These are phyloP conservation scores for Cebidichthys violaceus DNA, from an alignment of 2,113 vertebrate species.

Conservation along the genomic window DNA sequence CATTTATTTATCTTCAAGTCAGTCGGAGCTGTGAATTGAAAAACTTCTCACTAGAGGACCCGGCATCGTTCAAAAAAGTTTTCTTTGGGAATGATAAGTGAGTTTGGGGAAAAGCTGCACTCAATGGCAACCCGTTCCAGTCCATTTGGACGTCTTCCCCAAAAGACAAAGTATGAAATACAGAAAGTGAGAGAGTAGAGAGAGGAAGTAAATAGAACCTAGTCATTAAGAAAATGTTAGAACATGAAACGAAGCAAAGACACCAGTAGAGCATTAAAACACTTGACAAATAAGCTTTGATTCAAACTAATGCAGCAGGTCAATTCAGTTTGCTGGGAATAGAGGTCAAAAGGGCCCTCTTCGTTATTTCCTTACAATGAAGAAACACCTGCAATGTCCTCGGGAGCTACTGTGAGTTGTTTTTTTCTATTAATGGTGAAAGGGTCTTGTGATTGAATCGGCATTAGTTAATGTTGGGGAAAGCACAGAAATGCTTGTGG, in stretches of 20 bases:
- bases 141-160: not conserved
- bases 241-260: slow-evolving; percentile 1
- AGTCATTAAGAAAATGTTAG: not conserved
- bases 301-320: slow-evolving; percentile 1
- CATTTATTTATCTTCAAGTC: slow-evolving; percentile 60
- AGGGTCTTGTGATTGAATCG: not conserved
- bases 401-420: slow-evolving; percentile 12
- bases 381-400: slow-evolving; percentile 19
- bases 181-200: not conserved
- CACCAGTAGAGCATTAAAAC: not conserved
- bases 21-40: slow-evolving; percentile 74
- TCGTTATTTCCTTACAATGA: slow-evolving; percentile 35
- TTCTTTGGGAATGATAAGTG: slow-evolving; percentile 12
- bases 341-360: not conserved
- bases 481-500: not conserved
- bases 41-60: slow-evolving; percentile 47
- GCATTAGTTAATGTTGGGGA: slow-evolving; percentile 8
- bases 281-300: not conserved
- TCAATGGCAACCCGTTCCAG: not conserved
- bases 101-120: not conserved
- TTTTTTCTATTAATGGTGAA: slow-evolving; percentile 20
- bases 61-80: slow-evolving; percentile 14
- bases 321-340: not conserved
- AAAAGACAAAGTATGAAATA: not conserved
- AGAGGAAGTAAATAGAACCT: not conserved